A percentile compares a stretch with the other conserved stretches of the same genome.
phyloP scores from a whole-genome alignment of 2,113 vertebrate species.

The Oriolus oriolus region DNA sequence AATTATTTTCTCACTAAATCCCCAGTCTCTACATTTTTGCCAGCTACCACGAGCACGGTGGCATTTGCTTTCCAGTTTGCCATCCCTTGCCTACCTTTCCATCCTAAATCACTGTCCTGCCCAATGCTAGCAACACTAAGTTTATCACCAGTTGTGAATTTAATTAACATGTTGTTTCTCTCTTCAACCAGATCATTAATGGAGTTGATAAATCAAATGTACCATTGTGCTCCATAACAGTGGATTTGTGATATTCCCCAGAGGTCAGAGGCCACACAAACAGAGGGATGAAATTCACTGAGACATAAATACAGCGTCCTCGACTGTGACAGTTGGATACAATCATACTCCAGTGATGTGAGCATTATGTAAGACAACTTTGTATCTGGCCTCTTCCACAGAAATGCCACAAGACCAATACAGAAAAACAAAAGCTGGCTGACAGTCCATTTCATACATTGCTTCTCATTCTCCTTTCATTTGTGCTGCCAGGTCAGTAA shows the following conservation, averaged over 20 bases:
- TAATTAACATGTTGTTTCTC: neutral
- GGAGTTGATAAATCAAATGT: neutral
- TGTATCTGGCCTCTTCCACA: neutral
- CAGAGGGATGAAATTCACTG: neutral
- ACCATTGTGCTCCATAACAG: neutral
- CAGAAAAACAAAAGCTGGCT: neutral
- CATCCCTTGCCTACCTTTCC: neutral
- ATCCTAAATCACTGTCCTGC: neutral
- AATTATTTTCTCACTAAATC: neutral
- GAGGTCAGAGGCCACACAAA: neutral
- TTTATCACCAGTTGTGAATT: neutral
- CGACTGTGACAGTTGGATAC: neutral
- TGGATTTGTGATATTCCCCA: neutral
- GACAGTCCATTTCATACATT: neutral
- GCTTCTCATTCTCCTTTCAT: neutral
- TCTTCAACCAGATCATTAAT: neutral
- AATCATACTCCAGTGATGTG: neutral
- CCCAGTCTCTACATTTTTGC: neutral
- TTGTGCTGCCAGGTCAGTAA: neutral
- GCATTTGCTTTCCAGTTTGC: accelerated
- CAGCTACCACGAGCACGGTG: accelerated
- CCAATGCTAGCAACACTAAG: neutral
- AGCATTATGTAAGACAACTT: neutral
- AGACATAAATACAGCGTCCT: neutral
- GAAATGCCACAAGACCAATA: neutral